These are phyloP conservation scores for Acronicta alni DNA, from an alignment of 2,888 invertebrate species.

Conservation along the genomic window DNA sequence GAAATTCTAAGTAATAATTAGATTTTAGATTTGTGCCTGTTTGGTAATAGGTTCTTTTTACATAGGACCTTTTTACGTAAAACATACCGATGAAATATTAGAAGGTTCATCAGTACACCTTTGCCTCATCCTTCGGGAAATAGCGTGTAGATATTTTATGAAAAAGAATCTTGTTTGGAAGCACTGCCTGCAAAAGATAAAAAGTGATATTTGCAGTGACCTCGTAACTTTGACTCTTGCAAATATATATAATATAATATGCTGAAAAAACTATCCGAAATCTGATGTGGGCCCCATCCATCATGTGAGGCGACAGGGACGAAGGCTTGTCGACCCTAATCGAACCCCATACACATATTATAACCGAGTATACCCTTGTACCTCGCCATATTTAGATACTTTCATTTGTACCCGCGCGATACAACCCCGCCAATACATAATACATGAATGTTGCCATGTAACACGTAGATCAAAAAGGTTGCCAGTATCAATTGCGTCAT, in stretches of 20 bases:
- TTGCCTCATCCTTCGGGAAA: too few relatives aligned
- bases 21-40: too few relatives aligned
- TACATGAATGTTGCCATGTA: constrained; percentile 30
- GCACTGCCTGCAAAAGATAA: constrained; percentile 30
- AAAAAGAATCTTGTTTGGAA: background rate
- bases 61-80: too few relatives aligned
- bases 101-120: too few relatives aligned
- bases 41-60: too few relatives aligned
- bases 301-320: constrained; percentile 82
- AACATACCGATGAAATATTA: too few relatives aligned
- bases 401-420: constrained; percentile 52
- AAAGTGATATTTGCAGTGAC: constrained; percentile 58
- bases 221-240: constrained; percentile 60
- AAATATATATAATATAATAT: constrained; percentile 68
- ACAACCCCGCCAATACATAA: constrained; percentile 39
- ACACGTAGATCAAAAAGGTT: constrained; percentile 10
- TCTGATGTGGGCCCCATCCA: constrained; percentile 83
- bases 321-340: constrained; percentile 87
- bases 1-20: too few relatives aligned
- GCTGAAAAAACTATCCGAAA: constrained; percentile 82
- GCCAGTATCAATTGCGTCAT: constrained; percentile 21
- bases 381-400: constrained; percentile 56
- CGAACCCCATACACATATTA: constrained; percentile 77
- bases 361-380: constrained; percentile 58
- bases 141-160: background rate